Conservation (phyloP, 2,113 vertebrate species). For the Apteryx mantelli region DNA sequence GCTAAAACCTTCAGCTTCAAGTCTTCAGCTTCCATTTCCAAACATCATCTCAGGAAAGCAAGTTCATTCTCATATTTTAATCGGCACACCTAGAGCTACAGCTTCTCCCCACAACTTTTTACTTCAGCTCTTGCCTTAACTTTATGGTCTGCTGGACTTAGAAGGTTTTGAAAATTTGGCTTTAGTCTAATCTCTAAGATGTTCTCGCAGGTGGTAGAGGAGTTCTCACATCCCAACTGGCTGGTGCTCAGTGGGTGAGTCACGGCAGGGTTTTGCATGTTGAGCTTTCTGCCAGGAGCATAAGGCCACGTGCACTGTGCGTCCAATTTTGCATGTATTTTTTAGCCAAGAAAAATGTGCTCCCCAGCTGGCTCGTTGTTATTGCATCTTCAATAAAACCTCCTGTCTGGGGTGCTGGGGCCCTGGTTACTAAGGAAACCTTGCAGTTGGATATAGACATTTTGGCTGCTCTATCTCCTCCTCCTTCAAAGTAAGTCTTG, state of each 20-base stretch:
- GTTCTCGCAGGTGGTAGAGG: rapidly evolving
- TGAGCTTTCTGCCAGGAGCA: background rate
- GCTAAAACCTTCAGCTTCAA: background rate
- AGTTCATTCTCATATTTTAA: background rate
- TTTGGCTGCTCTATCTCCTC: background rate
- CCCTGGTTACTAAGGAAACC: background rate
- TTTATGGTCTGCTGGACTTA: background rate
- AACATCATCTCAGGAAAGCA: background rate
- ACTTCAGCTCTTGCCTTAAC: background rate
- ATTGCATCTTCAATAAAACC: background rate
- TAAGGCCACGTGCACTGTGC: rapidly evolving
- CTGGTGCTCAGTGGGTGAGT: background rate
- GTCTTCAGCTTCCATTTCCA: background rate
- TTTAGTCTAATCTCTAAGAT: background rate
- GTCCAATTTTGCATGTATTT: background rate
- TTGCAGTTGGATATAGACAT: background rate
- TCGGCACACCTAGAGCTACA: background rate
- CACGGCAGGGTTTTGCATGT: background rate
- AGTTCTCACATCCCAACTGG: background rate
- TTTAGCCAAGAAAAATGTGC: background rate
- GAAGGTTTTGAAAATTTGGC: background rate
- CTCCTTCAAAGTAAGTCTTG: background rate
- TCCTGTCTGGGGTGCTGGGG: background rate
- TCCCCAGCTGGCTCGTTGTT: background rate
- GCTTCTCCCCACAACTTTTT: background rate